These are phyloP conservation scores for Austrofundulus limnaeus DNA, from an alignment of 2,113 vertebrate genomes.

Conservation along the genomic window DNA sequence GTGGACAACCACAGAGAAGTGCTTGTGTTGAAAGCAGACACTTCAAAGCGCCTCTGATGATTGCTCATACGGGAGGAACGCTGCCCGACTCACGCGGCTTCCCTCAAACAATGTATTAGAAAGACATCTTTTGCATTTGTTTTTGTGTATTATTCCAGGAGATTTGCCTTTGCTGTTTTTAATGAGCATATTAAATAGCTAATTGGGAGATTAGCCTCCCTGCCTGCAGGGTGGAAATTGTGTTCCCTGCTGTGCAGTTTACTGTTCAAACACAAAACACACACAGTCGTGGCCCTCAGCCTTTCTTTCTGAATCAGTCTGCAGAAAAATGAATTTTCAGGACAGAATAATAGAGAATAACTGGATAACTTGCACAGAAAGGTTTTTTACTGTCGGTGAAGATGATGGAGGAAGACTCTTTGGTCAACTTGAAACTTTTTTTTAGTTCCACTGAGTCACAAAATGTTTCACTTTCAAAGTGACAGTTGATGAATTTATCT, in stretches of 20 bases:
- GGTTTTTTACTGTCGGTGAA: constrained; percentile 10
- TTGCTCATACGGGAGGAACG: constrained; percentile 16
- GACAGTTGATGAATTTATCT: constrained; percentile 15
- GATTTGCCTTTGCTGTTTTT: constrained; percentile 60
- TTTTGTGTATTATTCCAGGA: constrained; percentile 52
- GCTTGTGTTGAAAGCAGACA: constrained; percentile 17
- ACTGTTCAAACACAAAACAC: constrained; percentile 62
- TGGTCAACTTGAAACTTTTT: constrained; percentile 7
- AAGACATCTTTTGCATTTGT: constrained; percentile 47
- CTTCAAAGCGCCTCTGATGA: constrained; percentile 29
- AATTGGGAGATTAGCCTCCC: constrained; percentile 68
- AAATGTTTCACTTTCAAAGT: constrained; percentile 8
- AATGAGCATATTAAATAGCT: constrained; percentile 66
- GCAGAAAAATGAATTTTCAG: constrained; percentile 46
- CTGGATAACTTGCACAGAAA: constrained; percentile 38
- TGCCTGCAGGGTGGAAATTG: constrained; percentile 56
- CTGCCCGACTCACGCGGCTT: constrained; percentile 9
- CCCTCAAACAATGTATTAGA: constrained; percentile 37
- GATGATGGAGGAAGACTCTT: constrained; percentile 19
- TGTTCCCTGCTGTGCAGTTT: constrained; percentile 60
- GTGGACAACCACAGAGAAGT: constrained; percentile 4
- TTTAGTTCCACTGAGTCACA: constrained; percentile 7
- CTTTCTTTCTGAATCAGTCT: constrained; percentile 48
- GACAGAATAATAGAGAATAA: constrained; percentile 43
- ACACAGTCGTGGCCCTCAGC: constrained; percentile 61